Evolutionary conservation across 2,113 vertebrate genomes (phyloP), one percentile per base, ranked within the genome.

Genomic region (Illadopsis cleaveri): DNA sequence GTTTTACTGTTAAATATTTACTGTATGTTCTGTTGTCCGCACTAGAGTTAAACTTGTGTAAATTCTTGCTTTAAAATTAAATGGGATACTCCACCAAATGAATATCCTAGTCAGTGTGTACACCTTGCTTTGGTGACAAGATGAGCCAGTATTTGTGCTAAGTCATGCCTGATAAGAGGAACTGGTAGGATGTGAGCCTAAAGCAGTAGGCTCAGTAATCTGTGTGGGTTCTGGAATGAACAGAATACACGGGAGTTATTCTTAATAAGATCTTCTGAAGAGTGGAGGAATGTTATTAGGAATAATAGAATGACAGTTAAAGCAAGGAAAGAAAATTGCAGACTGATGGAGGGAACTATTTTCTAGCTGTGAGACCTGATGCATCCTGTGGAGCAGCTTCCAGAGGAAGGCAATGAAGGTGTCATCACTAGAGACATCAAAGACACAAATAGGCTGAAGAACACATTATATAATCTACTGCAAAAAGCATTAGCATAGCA

Each of bases 351-450:
- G 44, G 54, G 22, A 90, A 30, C 33, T 83, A 1, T 91, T 93
- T 86, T 82, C 93, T 54, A 86, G 56, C 75, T 94, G 75, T 86
- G 92, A 86, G 73, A 82, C 50, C 47, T 77, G 47, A 87, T 73
- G 68, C 9, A 40, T 65, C 82, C 87, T 70, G 54, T 86, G 87
- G 84, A 94, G 64, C 54, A 27, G 38, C 35, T 64, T 91, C 38
- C 62, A 79, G 81, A 89, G 71, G 75, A 62, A 83, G 56, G 38
- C 1, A 1, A 61, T 76, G 70, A 78, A 85, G 64, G 54, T 69
- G 24, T 72, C 62, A 73, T 86, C 56, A 37, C 65, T 69, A 45
- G 53, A 82, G 61, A 82, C 53, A 33, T 27, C 82, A 54, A 3
- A 82, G 72, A 58, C 53, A 64, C 19, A 87, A 87, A 51, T 11